Percentiles rank a stretch among this genome's conserved stretches.
Conservation (phyloP, 2,888 invertebrate species). For the Omphaloscelis lunosa region DNA sequence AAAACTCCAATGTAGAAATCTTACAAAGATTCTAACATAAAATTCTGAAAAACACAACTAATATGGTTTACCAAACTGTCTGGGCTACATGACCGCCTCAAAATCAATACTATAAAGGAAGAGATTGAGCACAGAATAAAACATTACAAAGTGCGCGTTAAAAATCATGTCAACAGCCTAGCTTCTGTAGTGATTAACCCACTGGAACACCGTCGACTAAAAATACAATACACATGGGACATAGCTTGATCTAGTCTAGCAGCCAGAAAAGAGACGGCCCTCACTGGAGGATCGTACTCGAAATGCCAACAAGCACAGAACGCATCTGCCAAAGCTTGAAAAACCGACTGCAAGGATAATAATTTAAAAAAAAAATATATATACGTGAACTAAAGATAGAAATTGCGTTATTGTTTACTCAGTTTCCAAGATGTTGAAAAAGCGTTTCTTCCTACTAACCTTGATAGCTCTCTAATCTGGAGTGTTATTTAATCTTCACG, state of each 20-base stretch:
- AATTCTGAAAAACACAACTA: background rate
- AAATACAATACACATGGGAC: background rate
- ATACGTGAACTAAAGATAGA: background rate
- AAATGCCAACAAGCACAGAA: background rate
- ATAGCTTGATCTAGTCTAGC: background rate
- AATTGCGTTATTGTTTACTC: background rate
- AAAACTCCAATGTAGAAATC: background rate
- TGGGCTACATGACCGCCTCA: background rate
- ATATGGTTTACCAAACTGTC: background rate
- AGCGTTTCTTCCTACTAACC: background rate
- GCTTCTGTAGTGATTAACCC: background rate
- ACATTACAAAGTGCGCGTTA: background rate
- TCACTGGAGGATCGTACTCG: background rate
- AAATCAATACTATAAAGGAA: background rate
- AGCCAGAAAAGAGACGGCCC: background rate
- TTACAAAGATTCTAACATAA: background rate
- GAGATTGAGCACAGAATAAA: background rate
- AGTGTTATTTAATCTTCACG: background rate
- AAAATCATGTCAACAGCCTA: background rate
- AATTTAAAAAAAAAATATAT: background rate
- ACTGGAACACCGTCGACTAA: background rate
- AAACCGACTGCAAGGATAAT: background rate
- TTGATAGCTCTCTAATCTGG: constrained; percentile 14
- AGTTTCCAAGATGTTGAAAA: background rate
- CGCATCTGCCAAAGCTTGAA: background rate